Evolutionary conservation across 2,113 vertebrate genomes (phyloP).

Genomic region (Sphaerodactylus townsendi): DNA sequence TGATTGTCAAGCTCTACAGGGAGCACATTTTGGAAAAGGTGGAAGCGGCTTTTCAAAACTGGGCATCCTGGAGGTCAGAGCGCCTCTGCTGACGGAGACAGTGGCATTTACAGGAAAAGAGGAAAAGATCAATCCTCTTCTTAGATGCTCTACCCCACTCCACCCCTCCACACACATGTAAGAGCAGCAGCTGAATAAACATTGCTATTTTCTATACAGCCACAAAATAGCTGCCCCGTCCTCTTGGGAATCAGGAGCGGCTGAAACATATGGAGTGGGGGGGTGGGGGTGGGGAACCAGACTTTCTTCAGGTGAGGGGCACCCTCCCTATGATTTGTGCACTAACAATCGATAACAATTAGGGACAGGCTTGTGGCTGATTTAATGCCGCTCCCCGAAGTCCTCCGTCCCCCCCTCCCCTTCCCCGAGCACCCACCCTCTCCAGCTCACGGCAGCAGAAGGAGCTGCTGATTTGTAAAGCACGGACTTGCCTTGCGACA

Average conservation of each 20-base stretch:
- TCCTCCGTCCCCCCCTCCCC: not conserved
- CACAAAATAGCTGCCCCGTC: constrained; percentile 39
- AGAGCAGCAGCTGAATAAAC: constrained; percentile 40
- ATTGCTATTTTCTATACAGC: constrained; percentile 25
- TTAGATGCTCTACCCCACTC: not conserved
- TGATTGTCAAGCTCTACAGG: constrained; percentile 43
- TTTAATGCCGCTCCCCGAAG: constrained; percentile 31
- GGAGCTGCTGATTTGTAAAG: constrained; percentile 34
- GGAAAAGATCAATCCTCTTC: constrained; percentile 41
- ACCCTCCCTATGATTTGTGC: constrained; percentile 50
- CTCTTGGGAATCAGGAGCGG: not conserved
- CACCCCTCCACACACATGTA: not conserved
- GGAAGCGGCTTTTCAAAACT: constrained; percentile 51
- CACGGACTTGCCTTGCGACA: constrained; percentile 40
- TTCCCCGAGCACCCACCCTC: constrained; percentile 24
- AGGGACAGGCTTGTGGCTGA: constrained; percentile 39
- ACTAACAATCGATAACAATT: constrained; percentile 56
- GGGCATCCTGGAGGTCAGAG: constrained; percentile 54
- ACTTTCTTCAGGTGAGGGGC: constrained; percentile 37
- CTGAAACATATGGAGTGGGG: no score
- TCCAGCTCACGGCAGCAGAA: constrained; percentile 34
- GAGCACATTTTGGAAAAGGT: constrained; percentile 56
- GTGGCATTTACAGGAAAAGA: constrained; percentile 54
- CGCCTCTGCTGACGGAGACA: constrained; percentile 14
- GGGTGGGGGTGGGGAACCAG: constrained; percentile 21